Evolutionary conservation across 2,797 vertebrate genomes (phyloP).

Genomic region (Hippocampus kuda): DNA sequence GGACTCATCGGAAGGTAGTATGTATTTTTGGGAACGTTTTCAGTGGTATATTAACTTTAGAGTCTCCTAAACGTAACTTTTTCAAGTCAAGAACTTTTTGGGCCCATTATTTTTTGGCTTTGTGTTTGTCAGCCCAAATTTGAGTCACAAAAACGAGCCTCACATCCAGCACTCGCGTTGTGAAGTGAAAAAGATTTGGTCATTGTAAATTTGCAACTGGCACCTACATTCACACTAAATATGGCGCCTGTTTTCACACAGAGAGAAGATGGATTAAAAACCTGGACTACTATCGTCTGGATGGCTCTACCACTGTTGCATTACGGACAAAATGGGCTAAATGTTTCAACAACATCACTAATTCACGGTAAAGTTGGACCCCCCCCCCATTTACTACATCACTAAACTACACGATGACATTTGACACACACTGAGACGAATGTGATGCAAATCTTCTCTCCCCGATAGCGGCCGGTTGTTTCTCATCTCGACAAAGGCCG

Average conservation of each 20-base stretch:
- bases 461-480: conserved; percentile 81
- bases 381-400: background rate
- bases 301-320: conserved; percentile 75
- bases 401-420: background rate
- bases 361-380: conserved; percentile 69
- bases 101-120: too few relatives aligned
- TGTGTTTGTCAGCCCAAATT: background rate
- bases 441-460: background rate
- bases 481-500: conserved; percentile 93
- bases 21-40: conserved; percentile 61
- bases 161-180: too few relatives aligned
- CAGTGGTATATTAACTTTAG: too few relatives aligned
- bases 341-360: conserved; percentile 78
- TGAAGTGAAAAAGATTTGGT: too few relatives aligned
- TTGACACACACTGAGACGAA: background rate
- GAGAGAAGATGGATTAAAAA: conserved; percentile 84
- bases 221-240: conserved; percentile 9
- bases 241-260: conserved; percentile 12
- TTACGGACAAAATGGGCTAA: conserved; percentile 88
- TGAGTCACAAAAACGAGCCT: conserved; percentile 1
- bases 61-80: background rate
- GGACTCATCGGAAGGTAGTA: conserved; percentile 59
- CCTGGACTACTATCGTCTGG: conserved; percentile 89
- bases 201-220: too few relatives aligned
- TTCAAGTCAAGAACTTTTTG: background rate